Conservation (phyloP, 92 coral and sea anemone species). For the Muricea muricata region DNA sequence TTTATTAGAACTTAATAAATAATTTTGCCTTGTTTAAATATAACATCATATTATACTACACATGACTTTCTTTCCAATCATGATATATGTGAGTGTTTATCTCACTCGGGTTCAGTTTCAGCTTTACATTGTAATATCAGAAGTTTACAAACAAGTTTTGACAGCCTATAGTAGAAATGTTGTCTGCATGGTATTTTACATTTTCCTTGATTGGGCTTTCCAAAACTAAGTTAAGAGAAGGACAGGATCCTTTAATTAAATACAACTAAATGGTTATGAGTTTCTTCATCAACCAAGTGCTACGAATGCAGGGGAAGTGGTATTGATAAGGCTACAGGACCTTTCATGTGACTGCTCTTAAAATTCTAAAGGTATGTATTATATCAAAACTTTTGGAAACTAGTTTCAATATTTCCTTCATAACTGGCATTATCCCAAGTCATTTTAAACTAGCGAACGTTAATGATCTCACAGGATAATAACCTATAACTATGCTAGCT, state of each 20-base stretch:
- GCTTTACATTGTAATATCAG: constrained; percentile 28
- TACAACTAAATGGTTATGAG: constrained; percentile 44
- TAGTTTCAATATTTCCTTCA: too few relatives aligned
- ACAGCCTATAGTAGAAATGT: background rate
- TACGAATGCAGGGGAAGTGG: too few relatives aligned
- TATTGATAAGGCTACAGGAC: too few relatives aligned
- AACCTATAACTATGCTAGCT: too few relatives aligned
- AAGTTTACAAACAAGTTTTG: background rate
- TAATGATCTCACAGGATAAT: too few relatives aligned
- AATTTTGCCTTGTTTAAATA: constrained; percentile 18
- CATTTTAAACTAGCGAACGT: too few relatives aligned
- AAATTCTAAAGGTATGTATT: too few relatives aligned
- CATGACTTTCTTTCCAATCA: constrained; percentile 29
- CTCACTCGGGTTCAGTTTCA: background rate
- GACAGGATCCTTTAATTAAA: background rate
- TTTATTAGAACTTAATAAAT: background rate
- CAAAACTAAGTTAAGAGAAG: background rate
- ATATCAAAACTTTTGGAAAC: too few relatives aligned
- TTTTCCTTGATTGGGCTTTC: constrained; percentile 22
- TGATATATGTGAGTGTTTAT: constrained; percentile 12
- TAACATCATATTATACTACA: constrained; percentile 39
- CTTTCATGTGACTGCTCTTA: too few relatives aligned
- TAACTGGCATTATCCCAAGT: too few relatives aligned
- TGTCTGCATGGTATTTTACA: background rate
- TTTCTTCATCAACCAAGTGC: constrained; percentile 68